Evolutionary conservation across 2,888 invertebrate species (phyloP).

Genomic region (Eilema depressum): DNA sequence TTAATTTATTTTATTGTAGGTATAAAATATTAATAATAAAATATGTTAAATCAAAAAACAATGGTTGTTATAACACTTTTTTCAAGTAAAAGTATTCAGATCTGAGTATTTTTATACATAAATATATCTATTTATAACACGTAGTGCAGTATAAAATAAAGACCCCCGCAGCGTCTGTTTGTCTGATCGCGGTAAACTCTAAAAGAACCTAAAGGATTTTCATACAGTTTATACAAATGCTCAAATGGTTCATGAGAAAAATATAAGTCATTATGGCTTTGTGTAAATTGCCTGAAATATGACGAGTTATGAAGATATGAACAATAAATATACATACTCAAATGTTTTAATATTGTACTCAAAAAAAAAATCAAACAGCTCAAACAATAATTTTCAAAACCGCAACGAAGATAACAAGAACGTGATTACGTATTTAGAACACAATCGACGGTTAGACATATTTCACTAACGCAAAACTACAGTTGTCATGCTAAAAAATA

Average conservation of each 20-base stretch:
- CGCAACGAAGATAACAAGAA: constrained; percentile 46
- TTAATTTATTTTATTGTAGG: neutral
- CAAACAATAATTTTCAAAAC: constrained; percentile 10
- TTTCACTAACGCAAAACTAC: constrained; percentile 65
- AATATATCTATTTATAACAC: neutral
- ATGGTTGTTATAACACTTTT: neutral
- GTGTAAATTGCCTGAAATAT: neutral
- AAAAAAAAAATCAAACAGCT: neutral
- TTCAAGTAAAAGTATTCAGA: neutral
- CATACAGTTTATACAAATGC: neutral
- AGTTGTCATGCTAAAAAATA: constrained; percentile 68
- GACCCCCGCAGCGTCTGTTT: neutral
- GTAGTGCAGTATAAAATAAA: neutral
- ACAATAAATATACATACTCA: neutral
- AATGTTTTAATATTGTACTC: neutral
- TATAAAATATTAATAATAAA: neutral
- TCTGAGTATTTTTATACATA: neutral
- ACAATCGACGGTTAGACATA: constrained; percentile 66
- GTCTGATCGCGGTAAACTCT: neutral
- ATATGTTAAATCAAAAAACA: neutral
- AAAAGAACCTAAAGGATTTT: neutral
- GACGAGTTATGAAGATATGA: constrained; percentile 1
- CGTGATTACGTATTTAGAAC: constrained; percentile 56
- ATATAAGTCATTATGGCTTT: neutral
- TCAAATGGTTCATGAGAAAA: neutral